Evolutionary conservation across 2,888 invertebrate species (phyloP), one percentile per base, ranked within the genome.

Genomic region (Helleia helle): DNA sequence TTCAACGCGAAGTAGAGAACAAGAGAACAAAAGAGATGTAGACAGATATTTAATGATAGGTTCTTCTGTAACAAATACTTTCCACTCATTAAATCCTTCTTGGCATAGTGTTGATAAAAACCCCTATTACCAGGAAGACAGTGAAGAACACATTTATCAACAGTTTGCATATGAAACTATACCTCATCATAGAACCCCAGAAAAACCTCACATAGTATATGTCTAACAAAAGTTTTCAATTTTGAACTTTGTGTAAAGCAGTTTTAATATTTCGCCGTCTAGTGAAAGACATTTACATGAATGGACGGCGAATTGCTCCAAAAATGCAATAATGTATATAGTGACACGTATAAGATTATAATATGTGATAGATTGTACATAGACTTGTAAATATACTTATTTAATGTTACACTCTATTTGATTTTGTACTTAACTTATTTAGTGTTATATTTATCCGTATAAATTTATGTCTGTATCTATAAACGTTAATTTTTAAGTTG

Each of bases 171-270:
- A 86, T 51, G 86, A 86, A 59, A 85, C 86, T 8, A 86, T 86
- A 38, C 85, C 86, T 47, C 83, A 76, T 45, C 86, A 86, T 57
- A 71, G 81, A 59, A 84, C 86, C 51, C 84, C 85, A 40, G 87
- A 87, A 58, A 85, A 86, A 66, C 86, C 87, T 45, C 87, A 87
- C 70, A 86, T 87, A 77, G 87, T 87, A 71, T 87, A 87, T 56
- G 87, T 87, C 59, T 87, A 86, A 85, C 84, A 79, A 63, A 80
- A 72, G 66, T 67, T 74, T 69, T 70, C 63, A 54, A 66, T 67
- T 65, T 71, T 65, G 68, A 68, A 77, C 75, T 68, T 68, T 73
- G 59, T 57, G 56, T 51, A 61, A 69, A 66, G 66, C 67, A 63
- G 67, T 65, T 61, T 66, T 65, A 65, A 71, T 70, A 65, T 65